Evolutionary conservation across 2,888 invertebrate species (phyloP).

Genomic region (Erpobdella octoculata): DNA sequence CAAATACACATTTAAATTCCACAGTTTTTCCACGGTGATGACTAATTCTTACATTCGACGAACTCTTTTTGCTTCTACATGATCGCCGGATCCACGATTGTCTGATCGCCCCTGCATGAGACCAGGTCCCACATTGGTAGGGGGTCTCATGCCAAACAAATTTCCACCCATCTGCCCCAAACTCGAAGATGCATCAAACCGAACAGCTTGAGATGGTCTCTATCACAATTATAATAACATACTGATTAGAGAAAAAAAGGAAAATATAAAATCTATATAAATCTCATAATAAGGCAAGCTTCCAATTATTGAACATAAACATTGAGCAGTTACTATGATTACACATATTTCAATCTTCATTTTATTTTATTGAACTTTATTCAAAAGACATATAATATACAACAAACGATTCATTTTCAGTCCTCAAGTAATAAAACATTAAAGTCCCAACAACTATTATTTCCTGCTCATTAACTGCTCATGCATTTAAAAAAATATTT

Average conservation of each 20-base stretch:
- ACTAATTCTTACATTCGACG: slow-evolving; percentile 9
- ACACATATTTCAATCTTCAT: too few species aligned
- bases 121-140: not conserved
- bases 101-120: not conserved
- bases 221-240: not conserved
- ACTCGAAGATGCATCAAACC: not conserved
- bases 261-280: not conserved
- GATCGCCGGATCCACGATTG: slow-evolving; percentile 4
- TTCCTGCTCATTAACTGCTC: too few species aligned
- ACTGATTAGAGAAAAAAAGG: not conserved
- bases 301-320: too few species aligned
- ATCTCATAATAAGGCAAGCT: not conserved
- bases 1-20: too few species aligned
- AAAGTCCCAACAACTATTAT: too few species aligned
- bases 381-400: too few species aligned
- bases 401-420: too few species aligned
- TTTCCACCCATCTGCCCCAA: not conserved
- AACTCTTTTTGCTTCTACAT: slow-evolving; percentile 3
- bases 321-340: too few species aligned
- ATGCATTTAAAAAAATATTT: too few species aligned
- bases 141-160: slow-evolving; percentile 11
- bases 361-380: too few species aligned
- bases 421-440: too few species aligned
- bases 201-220: slow-evolving; percentile 4
- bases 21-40: too few species aligned